Evolutionary conservation across 2,113 vertebrate species (phyloP).

Genomic region (Rhea pennata): DNA sequence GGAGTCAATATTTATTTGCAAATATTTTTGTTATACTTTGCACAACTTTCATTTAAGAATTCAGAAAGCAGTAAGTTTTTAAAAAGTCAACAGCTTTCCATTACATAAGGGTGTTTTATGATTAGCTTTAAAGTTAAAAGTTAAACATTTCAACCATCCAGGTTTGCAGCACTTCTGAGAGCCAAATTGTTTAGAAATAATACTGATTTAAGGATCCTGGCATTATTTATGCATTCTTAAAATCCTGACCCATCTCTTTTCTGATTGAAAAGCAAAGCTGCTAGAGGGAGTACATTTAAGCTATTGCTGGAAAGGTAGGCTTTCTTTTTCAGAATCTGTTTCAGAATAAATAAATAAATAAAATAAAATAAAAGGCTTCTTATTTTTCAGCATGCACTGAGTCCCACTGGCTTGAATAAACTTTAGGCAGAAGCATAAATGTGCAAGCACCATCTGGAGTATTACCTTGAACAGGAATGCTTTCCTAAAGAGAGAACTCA

Average conservation of each 20-base stretch:
- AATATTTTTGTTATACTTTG: neutral
- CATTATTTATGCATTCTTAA: neutral
- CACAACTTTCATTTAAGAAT: neutral
- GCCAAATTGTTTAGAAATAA: neutral
- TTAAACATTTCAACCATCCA: neutral
- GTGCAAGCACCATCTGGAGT: neutral
- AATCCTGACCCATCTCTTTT: neutral
- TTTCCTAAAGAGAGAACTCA: neutral
- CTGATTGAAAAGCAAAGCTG: neutral
- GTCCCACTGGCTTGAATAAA: neutral
- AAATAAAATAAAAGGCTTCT: neutral
- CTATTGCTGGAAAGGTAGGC: neutral
- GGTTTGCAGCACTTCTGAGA: neutral
- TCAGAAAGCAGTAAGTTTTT: neutral
- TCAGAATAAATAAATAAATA: neutral
- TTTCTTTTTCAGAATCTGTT: neutral
- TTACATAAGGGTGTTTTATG: rapidly evolving
- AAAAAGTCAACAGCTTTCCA: neutral
- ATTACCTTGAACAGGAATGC: neutral
- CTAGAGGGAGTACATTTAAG: rapidly evolving
- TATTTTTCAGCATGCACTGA: neutral
- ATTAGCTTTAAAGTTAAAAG: neutral
- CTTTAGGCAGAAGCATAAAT: neutral
- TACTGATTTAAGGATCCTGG: neutral
- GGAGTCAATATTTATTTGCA: neutral